Conservation (phyloP, 2,113 vertebrate species). For the Cercopithecus mona region DNA sequence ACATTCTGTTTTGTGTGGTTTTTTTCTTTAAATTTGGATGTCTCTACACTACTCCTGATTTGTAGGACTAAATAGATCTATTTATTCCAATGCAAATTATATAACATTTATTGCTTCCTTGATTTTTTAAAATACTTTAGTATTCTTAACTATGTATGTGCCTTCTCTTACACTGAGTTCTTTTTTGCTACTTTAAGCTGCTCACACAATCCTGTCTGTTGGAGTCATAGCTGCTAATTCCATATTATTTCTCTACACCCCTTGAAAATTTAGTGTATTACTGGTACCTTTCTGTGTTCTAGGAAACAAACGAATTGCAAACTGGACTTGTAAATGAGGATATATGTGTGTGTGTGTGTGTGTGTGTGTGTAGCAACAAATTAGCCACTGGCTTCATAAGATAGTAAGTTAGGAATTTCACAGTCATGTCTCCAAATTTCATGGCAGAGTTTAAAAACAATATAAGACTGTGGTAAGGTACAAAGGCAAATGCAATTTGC, state of each 20-base stretch:
- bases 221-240: conserved; percentile 19
- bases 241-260: background rate
- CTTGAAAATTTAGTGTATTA: background rate
- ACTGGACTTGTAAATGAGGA: background rate
- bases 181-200: background rate
- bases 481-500: conserved; percentile 35
- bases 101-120: conserved; percentile 7
- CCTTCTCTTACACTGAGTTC: background rate
- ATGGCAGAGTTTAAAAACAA: conserved; percentile 13
- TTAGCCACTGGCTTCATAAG: background rate
- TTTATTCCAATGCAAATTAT: background rate
- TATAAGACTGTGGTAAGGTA: background rate
- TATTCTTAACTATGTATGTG: conserved; percentile 29
- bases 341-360: too few relatives aligned
- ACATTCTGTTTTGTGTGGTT: conserved; percentile 45
- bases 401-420: conserved; percentile 37
- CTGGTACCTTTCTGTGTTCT: background rate
- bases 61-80: conserved; percentile 53
- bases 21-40: conserved; percentile 63
- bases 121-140: background rate
- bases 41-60: conserved; percentile 56
- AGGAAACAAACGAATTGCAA: background rate
- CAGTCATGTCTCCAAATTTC: background rate
- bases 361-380: background rate
- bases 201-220: background rate